A percentile compares a stretch with the other conserved stretches of the same genome.
Evolutionary conservation across 2,113 vertebrate genomes (phyloP).

Genomic region (Clarias gariepinus): DNA sequence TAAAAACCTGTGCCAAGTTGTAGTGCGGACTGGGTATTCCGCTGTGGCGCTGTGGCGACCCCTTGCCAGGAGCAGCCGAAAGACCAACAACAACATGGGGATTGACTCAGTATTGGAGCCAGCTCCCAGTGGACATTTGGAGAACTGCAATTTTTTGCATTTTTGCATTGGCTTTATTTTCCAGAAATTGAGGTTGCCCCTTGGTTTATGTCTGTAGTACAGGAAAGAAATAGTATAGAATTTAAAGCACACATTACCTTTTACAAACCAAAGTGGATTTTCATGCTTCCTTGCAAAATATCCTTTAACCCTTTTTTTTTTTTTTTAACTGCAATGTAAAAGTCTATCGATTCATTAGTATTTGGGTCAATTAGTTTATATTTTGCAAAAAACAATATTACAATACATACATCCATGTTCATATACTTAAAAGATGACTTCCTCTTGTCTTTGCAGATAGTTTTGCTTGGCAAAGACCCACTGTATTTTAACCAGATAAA

Average conservation of each 20-base stretch:
- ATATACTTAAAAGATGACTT: background rate
- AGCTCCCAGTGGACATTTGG: too few species aligned
- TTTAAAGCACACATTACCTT: background rate
- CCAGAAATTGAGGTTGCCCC: too few species aligned
- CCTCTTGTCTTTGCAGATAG: background rate
- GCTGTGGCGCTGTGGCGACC: too few species aligned
- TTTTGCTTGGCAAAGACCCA: background rate
- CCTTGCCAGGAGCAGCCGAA: too few species aligned
- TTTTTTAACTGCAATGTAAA: background rate
- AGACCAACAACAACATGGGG: too few species aligned
- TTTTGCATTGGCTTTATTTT: too few species aligned
- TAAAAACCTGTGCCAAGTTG: too few species aligned
- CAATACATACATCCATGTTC: background rate
- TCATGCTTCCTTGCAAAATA: background rate
- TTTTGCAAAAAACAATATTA: background rate
- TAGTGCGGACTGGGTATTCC: too few species aligned
- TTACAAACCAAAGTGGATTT: background rate
- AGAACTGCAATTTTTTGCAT: too few species aligned
- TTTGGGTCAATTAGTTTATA: background rate
- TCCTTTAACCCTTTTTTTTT: background rate
- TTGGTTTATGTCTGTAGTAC: too few species aligned
- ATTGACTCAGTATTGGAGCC: too few species aligned
- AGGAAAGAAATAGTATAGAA: too few species aligned
- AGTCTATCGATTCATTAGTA: background rate
- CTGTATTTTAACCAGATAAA: background rate